These are phyloP conservation scores for Ancistrus triradiatus DNA, from an alignment of 2,113 vertebrate genomes.

Conservation along the genomic window DNA sequence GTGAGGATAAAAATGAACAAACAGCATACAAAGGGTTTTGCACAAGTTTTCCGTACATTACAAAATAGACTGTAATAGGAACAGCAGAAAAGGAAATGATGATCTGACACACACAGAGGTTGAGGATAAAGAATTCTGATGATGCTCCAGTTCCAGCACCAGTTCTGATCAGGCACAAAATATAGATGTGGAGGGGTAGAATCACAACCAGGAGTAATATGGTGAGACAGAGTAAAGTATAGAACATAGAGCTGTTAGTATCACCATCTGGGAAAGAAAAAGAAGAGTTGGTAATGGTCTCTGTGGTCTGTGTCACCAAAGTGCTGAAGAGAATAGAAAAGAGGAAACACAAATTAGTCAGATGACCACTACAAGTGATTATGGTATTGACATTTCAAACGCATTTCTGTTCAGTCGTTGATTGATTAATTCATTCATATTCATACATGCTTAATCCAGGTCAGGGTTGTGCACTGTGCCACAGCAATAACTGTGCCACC, in stretches of 20 bases:
- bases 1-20: neutral
- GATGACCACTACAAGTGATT: no score
- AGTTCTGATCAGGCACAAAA: slow-evolving; percentile 14
- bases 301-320: neutral
- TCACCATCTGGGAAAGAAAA: neutral
- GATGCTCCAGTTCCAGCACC: neutral
- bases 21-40: neutral
- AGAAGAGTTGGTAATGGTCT: neutral
- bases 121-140: slow-evolving; percentile 22
- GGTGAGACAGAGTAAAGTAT: neutral
- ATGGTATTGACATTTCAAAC: no score
- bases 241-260: no score
- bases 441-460: no score
- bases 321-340: neutral
- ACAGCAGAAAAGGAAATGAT: neutral
- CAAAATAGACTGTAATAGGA: neutral
- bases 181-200: slow-evolving; percentile 13
- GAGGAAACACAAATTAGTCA: neutral
- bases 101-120: slow-evolving; percentile 7
- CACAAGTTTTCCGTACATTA: neutral
- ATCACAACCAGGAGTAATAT: neutral
- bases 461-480: no score
- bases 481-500: no score
- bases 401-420: no score
- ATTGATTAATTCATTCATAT: no score